Evolutionary conservation across 92 coral and sea anemone genomes (phyloP).

Genomic region (Hydrozoanthus gracilis): DNA sequence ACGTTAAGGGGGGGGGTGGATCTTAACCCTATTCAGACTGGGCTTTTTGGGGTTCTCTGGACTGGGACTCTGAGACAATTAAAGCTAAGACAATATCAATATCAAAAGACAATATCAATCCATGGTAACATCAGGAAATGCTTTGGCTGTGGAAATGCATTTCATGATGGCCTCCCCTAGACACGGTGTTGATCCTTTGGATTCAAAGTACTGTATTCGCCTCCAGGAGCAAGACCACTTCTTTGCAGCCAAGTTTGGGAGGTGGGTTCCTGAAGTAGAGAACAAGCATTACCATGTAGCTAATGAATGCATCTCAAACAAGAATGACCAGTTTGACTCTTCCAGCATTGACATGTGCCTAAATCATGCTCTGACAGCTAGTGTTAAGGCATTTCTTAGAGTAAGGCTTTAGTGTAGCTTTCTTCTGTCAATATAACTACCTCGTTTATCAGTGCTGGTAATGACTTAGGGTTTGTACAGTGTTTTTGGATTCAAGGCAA

Average conservation of each 20-base stretch:
- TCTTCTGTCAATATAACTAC: too few species aligned
- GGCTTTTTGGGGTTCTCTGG: too few species aligned
- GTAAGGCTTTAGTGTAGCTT: slow-evolving; percentile 26
- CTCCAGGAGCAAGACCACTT: slow-evolving; percentile 46
- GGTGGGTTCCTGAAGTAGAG: slow-evolving; percentile 47
- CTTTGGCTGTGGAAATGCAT: slow-evolving; percentile 53
- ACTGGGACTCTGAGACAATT: too few species aligned
- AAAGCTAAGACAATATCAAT: too few species aligned
- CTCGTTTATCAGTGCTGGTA: neutral
- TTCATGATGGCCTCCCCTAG: slow-evolving; percentile 38
- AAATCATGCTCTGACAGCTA: slow-evolving; percentile 36
- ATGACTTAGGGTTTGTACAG: neutral
- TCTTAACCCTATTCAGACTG: too few species aligned
- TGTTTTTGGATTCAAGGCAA: too few species aligned
- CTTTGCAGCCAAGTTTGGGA: slow-evolving; percentile 20
- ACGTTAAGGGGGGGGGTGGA: too few species aligned
- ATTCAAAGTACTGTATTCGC: slow-evolving; percentile 43
- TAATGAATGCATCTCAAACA: slow-evolving; percentile 24
- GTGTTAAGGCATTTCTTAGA: slow-evolving; percentile 34
- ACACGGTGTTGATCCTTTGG: slow-evolving; percentile 2
- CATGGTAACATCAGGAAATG: slow-evolving; percentile 60
- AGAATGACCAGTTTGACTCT: slow-evolving; percentile 35
- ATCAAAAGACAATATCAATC: too few species aligned
- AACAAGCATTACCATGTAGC: slow-evolving; percentile 51
- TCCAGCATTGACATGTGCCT: slow-evolving; percentile 28